A percentile compares a stretch with the other conserved stretches of the same genome.
phyloP scores from a whole-genome alignment of 2,888 invertebrate genomes.

The Lypha dubia region DNA sequence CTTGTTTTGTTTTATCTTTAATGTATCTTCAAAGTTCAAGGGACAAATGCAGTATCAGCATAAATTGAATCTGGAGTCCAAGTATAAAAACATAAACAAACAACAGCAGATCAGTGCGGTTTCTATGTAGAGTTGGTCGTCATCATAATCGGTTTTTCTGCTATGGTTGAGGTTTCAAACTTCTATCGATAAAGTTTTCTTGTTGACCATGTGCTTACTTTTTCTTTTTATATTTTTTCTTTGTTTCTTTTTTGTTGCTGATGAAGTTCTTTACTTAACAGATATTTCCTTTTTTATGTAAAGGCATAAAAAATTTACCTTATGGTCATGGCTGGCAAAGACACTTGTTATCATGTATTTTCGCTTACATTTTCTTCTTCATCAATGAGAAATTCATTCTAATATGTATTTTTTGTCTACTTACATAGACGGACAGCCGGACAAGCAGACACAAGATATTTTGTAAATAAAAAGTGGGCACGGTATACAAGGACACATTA shows the following conservation, averaged over 20 bases:
- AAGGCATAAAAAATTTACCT: constrained; percentile 64
- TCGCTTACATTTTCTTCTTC: constrained; percentile 28
- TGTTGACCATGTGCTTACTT: constrained; percentile 52
- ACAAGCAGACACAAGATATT: not conserved
- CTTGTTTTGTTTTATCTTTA: not conserved
- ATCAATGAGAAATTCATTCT: constrained; percentile 11
- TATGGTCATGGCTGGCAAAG: constrained; percentile 59
- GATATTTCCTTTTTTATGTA: constrained; percentile 48
- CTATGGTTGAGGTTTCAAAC: constrained; percentile 53
- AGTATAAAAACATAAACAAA: too few relatives aligned
- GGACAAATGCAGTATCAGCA: constrained; percentile 54
- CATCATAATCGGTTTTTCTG: constrained; percentile 32
- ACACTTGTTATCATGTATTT: constrained; percentile 53
- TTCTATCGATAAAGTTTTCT: constrained; percentile 69
- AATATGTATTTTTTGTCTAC: constrained; percentile 1
- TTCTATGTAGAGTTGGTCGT: constrained; percentile 37
- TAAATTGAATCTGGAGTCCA: constrained; percentile 61
- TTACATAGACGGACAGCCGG: not conserved
- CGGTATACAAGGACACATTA: not conserved
- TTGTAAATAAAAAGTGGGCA: not conserved
- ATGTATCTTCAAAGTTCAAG: constrained; percentile 47
- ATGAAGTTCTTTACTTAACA: constrained; percentile 39
- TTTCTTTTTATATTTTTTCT: constrained; percentile 7
- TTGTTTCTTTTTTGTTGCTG: constrained; percentile 4
- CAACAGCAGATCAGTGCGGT: constrained; percentile 35